These are phyloP conservation scores for Gavialis gangeticus DNA, from an alignment of 2,113 vertebrate species.

Conservation along the genomic window DNA sequence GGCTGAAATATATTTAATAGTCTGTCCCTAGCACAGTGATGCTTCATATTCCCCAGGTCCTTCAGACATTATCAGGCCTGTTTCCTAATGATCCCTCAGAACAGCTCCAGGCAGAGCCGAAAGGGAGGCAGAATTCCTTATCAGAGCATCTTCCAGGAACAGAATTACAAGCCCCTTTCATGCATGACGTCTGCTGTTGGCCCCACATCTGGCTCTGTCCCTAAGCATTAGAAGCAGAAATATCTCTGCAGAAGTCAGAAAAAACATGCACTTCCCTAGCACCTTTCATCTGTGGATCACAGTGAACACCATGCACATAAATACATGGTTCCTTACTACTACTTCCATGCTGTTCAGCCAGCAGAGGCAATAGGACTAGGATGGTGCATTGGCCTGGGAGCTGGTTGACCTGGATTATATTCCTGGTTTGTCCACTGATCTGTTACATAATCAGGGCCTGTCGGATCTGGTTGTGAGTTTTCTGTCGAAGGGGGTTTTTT, in stretches of 20 bases:
- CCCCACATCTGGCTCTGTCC: background rate
- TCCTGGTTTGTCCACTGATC: background rate
- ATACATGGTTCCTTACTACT: no score
- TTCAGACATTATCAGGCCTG: constrained; percentile 43
- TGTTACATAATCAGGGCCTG: background rate
- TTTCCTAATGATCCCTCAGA: constrained; percentile 37
- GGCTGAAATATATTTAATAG: background rate
- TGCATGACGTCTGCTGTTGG: background rate
- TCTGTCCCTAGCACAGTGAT: constrained; percentile 30
- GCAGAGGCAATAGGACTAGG: background rate
- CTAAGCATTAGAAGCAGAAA: background rate
- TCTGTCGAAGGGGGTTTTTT: no score
- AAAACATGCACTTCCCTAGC: background rate
- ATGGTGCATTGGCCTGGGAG: background rate
- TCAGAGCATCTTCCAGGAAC: background rate
- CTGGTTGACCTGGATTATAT: background rate
- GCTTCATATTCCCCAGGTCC: constrained; percentile 30
- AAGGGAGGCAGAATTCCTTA: background rate
- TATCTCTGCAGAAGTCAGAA: background rate
- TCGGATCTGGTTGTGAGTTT: no score
- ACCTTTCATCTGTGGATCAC: background rate
- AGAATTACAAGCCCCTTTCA: background rate
- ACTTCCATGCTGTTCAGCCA: background rate
- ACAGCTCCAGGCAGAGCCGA: background rate
- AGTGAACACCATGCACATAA: no score